Percentiles rank a stretch among this genome's conserved stretches.
Evolutionary conservation across 1,140 invertebrate genomes (phyloP).

Genomic region (Melipona quadrifasciata): DNA sequence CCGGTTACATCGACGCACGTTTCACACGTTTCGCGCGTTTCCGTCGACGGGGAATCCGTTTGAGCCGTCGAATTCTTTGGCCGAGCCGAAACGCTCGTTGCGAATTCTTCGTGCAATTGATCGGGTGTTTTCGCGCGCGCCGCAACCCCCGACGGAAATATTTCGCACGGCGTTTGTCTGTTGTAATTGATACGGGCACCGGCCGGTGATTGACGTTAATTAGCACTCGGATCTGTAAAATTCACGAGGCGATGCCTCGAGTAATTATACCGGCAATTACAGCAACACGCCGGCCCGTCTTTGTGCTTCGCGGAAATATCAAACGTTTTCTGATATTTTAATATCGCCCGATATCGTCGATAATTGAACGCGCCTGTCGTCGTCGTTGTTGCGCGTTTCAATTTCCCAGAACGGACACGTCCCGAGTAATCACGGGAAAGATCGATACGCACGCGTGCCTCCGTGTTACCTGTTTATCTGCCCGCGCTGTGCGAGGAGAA

Average conservation of each 20-base stretch:
- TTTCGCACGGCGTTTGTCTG: constrained; percentile 13
- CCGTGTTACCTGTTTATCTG: not conserved
- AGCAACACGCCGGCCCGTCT: not conserved
- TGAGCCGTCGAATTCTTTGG: no score
- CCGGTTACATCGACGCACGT: not conserved
- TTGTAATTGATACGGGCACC: not conserved
- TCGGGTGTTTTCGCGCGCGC: no score
- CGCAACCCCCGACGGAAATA: not conserved
- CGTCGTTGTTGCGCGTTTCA: not conserved
- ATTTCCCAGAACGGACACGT: not conserved
- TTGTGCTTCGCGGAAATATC: not conserved
- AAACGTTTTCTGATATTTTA: constrained; percentile 4
- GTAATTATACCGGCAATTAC: constrained; percentile 1
- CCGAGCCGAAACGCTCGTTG: no score
- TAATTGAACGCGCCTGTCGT: not conserved
- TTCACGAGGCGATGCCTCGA: not conserved
- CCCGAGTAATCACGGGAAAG: not conserved
- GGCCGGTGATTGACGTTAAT: not conserved
- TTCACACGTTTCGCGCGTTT: no score
- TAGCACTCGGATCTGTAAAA: not conserved
- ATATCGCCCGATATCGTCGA: not conserved
- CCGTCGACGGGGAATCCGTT: no score
- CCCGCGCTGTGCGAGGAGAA: not conserved
- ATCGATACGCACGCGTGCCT: not conserved
- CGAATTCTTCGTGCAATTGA: no score